A percentile compares a stretch with the other conserved stretches of the same genome.
Evolutionary conservation across 2,888 invertebrate genomes (phyloP).

Genomic region (Amphipoea lucens): DNA sequence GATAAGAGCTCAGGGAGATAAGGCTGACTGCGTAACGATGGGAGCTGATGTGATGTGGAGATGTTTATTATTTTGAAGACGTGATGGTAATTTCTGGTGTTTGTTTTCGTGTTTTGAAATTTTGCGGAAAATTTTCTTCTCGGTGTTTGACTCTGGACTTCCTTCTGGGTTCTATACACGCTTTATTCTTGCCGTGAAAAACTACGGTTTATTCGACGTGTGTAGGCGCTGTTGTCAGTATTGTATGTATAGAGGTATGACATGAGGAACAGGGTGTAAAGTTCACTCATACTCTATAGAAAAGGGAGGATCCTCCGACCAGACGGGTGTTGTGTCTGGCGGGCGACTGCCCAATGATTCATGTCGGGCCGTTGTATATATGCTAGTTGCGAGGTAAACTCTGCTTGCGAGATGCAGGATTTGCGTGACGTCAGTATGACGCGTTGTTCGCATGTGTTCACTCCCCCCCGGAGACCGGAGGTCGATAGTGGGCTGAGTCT

Average conservation of each 20-base stretch:
- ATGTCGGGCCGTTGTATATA: too few species aligned
- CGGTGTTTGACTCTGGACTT: background rate
- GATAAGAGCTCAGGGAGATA: slow-evolving; percentile 71
- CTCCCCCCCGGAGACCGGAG: too few species aligned
- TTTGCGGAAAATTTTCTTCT: background rate
- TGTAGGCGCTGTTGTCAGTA: background rate
- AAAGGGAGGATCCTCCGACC: too few species aligned
- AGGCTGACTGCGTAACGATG: slow-evolving; percentile 25
- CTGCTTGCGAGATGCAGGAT: too few species aligned
- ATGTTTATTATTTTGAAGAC: slow-evolving; percentile 25
- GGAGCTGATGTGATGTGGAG: slow-evolving; percentile 24
- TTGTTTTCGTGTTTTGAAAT: slow-evolving; percentile 14
- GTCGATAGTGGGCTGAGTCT: too few species aligned
- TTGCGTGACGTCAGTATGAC: too few species aligned
- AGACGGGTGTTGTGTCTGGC: too few species aligned
- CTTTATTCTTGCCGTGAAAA: background rate
- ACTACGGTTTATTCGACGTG: background rate
- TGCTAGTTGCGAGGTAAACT: too few species aligned
- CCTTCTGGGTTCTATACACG: background rate
- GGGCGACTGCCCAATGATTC: too few species aligned
- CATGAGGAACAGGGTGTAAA: too few species aligned
- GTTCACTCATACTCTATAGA: too few species aligned
- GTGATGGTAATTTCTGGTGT: slow-evolving; percentile 11
- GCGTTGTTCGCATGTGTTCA: too few species aligned
- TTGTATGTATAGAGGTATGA: background rate